A percentile compares a stretch with the other conserved stretches of the same genome.
These are phyloP conservation scores for Troides aeacus DNA, from an alignment of 2,888 invertebrate genomes.

Conservation along the genomic window DNA sequence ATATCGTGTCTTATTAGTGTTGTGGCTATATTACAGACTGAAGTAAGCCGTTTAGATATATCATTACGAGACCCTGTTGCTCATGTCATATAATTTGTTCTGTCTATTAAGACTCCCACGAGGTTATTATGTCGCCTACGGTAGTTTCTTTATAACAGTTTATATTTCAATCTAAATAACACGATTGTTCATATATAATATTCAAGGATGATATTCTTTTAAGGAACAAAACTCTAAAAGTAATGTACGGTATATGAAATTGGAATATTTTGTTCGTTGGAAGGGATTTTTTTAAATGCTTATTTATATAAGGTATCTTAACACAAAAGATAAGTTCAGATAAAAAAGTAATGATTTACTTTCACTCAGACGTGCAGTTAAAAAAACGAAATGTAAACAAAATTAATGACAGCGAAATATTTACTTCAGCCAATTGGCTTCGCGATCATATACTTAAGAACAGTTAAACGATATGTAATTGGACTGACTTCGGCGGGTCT, in stretches of 20 bases:
- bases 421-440: neutral
- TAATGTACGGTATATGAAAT: too few relatives aligned
- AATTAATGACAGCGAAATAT: slow-evolving; percentile 4
- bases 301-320: too few relatives aligned
- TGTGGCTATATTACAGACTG: neutral
- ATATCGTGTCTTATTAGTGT: too few relatives aligned
- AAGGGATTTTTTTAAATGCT: too few relatives aligned
- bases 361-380: neutral
- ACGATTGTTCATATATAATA: too few relatives aligned
- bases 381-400: slow-evolving; percentile 4
- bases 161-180: too few relatives aligned
- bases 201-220: too few relatives aligned
- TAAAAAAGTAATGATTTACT: too few relatives aligned
- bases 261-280: too few relatives aligned
- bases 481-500: neutral
- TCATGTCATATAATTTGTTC: neutral
- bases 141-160: neutral
- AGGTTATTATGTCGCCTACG: neutral
- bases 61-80: neutral
- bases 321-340: too few relatives aligned
- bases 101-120: neutral
- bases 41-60: neutral
- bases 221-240: too few relatives aligned
- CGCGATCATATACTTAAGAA: neutral
- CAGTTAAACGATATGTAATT: slow-evolving; percentile 6